Conservation (phyloP, 2,888 invertebrate species). For the Tiphia femorata region DNA sequence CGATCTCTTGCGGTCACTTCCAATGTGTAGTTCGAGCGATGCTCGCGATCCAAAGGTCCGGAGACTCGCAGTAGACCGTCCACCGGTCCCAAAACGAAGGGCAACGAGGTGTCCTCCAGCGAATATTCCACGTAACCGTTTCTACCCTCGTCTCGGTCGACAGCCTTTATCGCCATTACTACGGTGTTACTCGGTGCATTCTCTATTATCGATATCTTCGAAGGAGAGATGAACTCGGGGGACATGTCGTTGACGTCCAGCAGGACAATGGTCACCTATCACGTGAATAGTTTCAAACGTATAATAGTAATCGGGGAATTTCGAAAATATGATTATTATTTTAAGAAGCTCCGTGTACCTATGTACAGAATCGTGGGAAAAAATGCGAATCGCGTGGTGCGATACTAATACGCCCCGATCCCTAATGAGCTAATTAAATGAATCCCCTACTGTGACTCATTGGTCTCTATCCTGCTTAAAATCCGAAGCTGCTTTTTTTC, state of each 20-base stretch:
- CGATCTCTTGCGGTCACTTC: slow-evolving; percentile 88
- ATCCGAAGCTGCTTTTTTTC: too few relatives aligned
- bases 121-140: slow-evolving; percentile 93
- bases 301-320: too few relatives aligned
- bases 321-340: too few relatives aligned
- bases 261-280: slow-evolving; percentile 86
- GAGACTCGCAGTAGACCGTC: slow-evolving; percentile 90
- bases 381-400: too few relatives aligned
- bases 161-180: slow-evolving; percentile 89
- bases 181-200: slow-evolving; percentile 89
- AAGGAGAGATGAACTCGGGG: slow-evolving; percentile 86
- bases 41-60: slow-evolving; percentile 88
- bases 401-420: too few relatives aligned
- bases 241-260: slow-evolving; percentile 94
- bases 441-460: too few relatives aligned
- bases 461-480: too few relatives aligned
- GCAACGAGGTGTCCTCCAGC: slow-evolving; percentile 73
- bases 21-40: slow-evolving; percentile 80
- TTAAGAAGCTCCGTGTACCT: too few relatives aligned
- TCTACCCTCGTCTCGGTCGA: slow-evolving; percentile 90
- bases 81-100: slow-evolving; percentile 87
- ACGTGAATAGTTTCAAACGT: too few relatives aligned
- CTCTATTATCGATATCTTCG: slow-evolving; percentile 84
- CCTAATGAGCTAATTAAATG: too few relatives aligned
- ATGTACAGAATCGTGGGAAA: too few relatives aligned